These are phyloP conservation scores for Columba janthina DNA, from an alignment of 2,113 vertebrate genomes.

Conservation along the genomic window DNA sequence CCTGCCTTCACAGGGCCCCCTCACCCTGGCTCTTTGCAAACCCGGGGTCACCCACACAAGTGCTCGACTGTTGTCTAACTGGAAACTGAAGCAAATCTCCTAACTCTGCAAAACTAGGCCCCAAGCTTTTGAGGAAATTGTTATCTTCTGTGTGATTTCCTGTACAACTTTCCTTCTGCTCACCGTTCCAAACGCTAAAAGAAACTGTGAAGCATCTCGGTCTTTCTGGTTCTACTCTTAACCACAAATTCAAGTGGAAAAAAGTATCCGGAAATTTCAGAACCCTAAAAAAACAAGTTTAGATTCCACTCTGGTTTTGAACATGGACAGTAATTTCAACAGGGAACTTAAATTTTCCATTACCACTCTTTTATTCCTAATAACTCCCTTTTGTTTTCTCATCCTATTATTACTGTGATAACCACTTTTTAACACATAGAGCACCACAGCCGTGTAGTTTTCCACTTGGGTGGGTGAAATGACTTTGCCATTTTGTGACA, in stretches of 20 bases:
- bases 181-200: not conserved
- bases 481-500: not conserved
- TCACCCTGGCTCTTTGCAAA: not conserved
- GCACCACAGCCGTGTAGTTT: not conserved
- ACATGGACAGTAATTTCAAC: not conserved
- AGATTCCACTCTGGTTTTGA: slow-evolving; percentile 38
- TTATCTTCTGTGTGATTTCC: not conserved
- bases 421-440: not conserved
- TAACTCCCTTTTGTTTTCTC: not conserved
- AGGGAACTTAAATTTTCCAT: not conserved
- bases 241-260: slow-evolving; percentile 42
- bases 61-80: not conserved
- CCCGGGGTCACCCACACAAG: not conserved
- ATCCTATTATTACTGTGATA: not conserved
- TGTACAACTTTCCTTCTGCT: not conserved
- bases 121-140: slow-evolving; percentile 8
- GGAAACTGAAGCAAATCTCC: not conserved
- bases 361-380: not conserved
- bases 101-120: not conserved
- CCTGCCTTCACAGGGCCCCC: not conserved
- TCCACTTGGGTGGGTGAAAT: not conserved
- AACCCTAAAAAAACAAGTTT: not conserved
- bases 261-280: slow-evolving; percentile 22
- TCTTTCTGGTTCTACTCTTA: not conserved
- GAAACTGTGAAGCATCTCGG: not conserved